phyloP scores from a whole-genome alignment of 2,113 vertebrate genomes.

The Hirundichthys speculiger region DNA sequence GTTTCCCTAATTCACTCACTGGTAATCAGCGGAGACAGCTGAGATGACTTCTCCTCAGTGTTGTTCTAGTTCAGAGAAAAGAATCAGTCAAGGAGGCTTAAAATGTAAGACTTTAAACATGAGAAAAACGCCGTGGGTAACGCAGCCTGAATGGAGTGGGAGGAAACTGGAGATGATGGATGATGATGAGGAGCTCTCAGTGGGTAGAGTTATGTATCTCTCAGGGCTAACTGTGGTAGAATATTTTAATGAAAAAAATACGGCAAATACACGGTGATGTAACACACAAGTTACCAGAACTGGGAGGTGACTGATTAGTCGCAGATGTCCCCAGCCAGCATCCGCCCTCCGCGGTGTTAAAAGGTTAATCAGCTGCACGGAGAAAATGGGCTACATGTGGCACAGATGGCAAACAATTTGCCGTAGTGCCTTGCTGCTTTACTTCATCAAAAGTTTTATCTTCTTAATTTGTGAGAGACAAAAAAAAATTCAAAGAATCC shows the following conservation, averaged over 20 bases:
- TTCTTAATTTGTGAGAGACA: too few species aligned
- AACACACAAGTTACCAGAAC: slow-evolving; percentile 26
- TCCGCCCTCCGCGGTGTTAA: slow-evolving; percentile 16
- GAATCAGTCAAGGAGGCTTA: not conserved
- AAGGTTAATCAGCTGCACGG: slow-evolving; percentile 11
- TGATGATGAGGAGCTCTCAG: slow-evolving; percentile 1
- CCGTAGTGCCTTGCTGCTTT: not conserved
- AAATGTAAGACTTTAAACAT: not conserved
- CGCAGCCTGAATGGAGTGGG: not conserved
- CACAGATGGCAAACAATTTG: not conserved
- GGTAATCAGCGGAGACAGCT: slow-evolving; percentile 51
- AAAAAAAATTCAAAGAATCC: too few species aligned
- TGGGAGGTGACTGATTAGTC: slow-evolving; percentile 45
- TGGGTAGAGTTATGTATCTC: slow-evolving; percentile 14
- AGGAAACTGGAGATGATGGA: not conserved
- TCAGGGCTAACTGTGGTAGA: not conserved
- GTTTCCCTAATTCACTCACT: slow-evolving; percentile 49
- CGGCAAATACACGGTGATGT: slow-evolving; percentile 18
- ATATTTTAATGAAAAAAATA: not conserved
- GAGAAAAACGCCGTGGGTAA: not conserved
- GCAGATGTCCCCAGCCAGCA: slow-evolving; percentile 52
- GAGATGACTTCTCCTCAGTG: slow-evolving; percentile 11
- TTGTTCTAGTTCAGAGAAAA: slow-evolving; percentile 18
- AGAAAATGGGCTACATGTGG: slow-evolving; percentile 28
- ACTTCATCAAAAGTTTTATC: not conserved